phyloP scores from a whole-genome alignment of 2,113 vertebrate species.

The Ptyas mucosa region DNA sequence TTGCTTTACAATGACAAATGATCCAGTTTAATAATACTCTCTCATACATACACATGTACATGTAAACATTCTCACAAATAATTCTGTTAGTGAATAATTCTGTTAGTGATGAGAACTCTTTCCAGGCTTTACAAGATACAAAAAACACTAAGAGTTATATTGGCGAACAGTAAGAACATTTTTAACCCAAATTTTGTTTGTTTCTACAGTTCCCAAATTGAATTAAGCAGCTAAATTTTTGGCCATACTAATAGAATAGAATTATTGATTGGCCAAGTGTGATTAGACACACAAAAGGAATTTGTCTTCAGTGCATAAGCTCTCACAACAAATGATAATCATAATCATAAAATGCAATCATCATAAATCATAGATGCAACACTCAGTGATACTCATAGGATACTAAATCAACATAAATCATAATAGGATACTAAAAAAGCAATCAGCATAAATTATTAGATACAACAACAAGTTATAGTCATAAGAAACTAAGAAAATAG shows the following conservation, averaged over 20 bases:
- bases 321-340: no score
- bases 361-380: no score
- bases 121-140: background rate
- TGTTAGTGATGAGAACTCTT: background rate
- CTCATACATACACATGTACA: background rate
- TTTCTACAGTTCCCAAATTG: background rate
- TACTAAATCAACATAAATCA: no score
- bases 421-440: no score
- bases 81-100: background rate
- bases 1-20: background rate
- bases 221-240: background rate
- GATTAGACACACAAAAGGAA: no score
- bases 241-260: background rate
- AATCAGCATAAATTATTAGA: no score
- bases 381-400: no score
- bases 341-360: no score
- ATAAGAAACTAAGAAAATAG: no score
- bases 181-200: background rate
- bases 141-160: background rate
- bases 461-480: no score
- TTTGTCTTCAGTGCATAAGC: no score
- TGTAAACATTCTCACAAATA: background rate
- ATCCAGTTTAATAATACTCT: background rate
- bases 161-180: background rate
- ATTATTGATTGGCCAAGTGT: no score